Percentiles rank a stretch among this genome's conserved stretches.
Conservation (phyloP, 2,797 vertebrate species). For the Pampus argenteus region DNA sequence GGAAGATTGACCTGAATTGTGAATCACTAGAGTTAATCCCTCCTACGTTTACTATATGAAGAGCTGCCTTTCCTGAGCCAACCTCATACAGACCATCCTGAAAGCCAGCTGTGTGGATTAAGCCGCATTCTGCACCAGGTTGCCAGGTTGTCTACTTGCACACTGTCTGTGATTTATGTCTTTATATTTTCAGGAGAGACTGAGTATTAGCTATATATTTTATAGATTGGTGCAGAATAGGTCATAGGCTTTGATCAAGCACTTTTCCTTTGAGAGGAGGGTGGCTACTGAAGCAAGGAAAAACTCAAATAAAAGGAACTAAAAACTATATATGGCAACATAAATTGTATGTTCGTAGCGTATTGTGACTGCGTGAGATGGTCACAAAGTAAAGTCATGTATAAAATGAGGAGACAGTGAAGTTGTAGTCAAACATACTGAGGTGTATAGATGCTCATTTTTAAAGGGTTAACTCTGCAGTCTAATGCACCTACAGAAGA, state of each 20-base stretch:
- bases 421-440: background rate
- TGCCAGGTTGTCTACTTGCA: conserved; percentile 26
- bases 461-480: conserved; percentile 11
- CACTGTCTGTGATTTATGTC: conserved; percentile 18
- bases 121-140: conserved; percentile 52
- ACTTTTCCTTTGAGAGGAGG: background rate
- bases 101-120: conserved; percentile 63
- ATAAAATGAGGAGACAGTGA: conserved; percentile 1
- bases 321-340: background rate
- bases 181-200: conserved; percentile 12
- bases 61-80: conserved; percentile 61
- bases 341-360: background rate
- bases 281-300: background rate
- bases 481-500: conserved; percentile 30
- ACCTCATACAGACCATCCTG: conserved; percentile 40
- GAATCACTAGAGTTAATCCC: conserved; percentile 80
- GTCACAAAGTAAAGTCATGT: background rate
- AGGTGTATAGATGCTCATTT: conserved; percentile 8
- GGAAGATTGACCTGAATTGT: conserved; percentile 82
- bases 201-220: background rate
- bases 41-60: conserved; percentile 72
- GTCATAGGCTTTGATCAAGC: background rate
- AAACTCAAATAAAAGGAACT: background rate
- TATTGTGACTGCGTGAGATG: background rate
- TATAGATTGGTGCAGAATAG: background rate